phyloP scores from a whole-genome alignment of 2,888 invertebrate genomes.

The Drosophila neonasuta region DNA sequence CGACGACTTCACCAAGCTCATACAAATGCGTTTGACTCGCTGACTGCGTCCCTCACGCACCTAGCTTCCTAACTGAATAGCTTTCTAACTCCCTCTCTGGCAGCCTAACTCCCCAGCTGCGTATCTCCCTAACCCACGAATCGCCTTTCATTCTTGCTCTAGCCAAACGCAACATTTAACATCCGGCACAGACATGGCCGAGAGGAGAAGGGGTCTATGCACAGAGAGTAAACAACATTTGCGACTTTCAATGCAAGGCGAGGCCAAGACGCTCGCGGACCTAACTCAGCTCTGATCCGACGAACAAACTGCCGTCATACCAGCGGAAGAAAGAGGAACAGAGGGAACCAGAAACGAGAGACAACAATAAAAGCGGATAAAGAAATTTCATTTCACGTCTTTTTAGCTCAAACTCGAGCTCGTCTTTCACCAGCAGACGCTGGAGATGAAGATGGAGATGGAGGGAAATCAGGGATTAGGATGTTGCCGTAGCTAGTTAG shows the following conservation, averaged over 20 bases:
- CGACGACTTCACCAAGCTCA: conserved; percentile 10
- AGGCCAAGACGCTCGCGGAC: conserved; percentile 17
- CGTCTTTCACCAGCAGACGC: conserved; percentile 44
- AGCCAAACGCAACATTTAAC: conserved; percentile 47
- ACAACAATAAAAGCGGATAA: conserved; percentile 69
- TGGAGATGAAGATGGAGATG: conserved; percentile 4
- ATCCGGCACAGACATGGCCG: conserved; percentile 53
- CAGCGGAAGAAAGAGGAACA: neutral
- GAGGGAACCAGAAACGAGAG: conserved; percentile 1
- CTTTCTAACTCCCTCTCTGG: too few species aligned
- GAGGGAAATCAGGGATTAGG: conserved; percentile 32
- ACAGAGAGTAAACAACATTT: conserved; percentile 58
- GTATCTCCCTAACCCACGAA: neutral
- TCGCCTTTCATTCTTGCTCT: neutral
- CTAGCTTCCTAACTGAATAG: neutral
- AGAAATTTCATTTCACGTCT: conserved; percentile 80
- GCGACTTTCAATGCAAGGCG: conserved; percentile 29
- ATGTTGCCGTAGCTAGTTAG: conserved; percentile 41
- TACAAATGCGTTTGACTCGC: conserved; percentile 17
- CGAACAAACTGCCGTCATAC: too few species aligned
- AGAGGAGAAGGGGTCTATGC: neutral
- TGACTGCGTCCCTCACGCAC: neutral
- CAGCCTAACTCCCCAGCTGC: too few species aligned
- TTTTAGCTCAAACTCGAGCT: conserved; percentile 66
- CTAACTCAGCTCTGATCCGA: conserved; percentile 60